Base-by-base conservation (phyloP, 2,113 vertebrate species). In the Bettongia penicillata region DNA sequence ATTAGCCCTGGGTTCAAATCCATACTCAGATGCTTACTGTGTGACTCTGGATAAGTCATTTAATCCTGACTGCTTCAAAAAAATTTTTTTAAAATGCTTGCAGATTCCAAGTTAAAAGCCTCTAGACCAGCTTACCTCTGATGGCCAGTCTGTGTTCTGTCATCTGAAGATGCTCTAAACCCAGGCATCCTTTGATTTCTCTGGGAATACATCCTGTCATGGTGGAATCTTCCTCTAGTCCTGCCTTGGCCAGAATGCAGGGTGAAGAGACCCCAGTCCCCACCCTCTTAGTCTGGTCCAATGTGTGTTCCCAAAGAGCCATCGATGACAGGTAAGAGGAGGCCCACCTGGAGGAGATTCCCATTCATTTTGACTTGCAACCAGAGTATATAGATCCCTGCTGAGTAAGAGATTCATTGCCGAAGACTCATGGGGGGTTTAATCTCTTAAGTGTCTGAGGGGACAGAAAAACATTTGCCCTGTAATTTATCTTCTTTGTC, bases 371-470 rank as follows among this genome's bases (percentile, higher is more conserved):
- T 77, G 37, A 57, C 55, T 28, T 57, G 55, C 55, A 57, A 57
- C 55, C 26, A 28, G 55, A 77, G 37, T 6, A 77, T n/a, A 77
- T n/a, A 77, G 61, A 77, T 77, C 37, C 57, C 14, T 19, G 37
- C 61, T n/a, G 19, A 14, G 61, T 93, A 55, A 93, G 91, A 93
- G 94, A 95, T 53, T 95, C 91, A 95, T 98, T 97, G 96, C 97
- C 1, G 98, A 98, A 98, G n/a, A 91, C 94, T 96, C 95, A 84
- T 0, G 26, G 97, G 57, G 68, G 97, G 92, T 97, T 98, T 97
- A 95, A 98, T 98, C 98, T 97, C 95, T 89, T 98, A 97, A 97
- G 94, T 98, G 97, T 98, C 95, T 96, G 91, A 61, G 96, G 94
- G 96, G 93, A 93, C 0, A 9, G 97, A 49, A 68, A 89, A 97